phyloP scores from a whole-genome alignment of 2,888 invertebrate species.

The Anodontia alba region DNA sequence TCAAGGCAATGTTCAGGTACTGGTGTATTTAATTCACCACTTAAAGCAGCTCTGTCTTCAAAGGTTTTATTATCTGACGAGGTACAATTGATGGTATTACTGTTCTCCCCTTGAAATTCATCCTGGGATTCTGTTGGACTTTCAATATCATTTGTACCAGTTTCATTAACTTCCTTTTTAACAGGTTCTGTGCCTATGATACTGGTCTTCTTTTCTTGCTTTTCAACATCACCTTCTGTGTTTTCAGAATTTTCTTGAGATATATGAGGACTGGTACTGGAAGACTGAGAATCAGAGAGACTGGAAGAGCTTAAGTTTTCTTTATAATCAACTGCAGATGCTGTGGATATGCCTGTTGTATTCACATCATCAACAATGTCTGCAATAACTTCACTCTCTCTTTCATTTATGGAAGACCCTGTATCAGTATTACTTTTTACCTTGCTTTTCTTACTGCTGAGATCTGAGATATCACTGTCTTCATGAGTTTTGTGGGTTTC shows the following conservation, averaged over 20 bases:
- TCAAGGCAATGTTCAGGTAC: not conserved
- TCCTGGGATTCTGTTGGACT: not conserved
- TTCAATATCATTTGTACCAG: not conserved
- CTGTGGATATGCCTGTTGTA: not conserved
- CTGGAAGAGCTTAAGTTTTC: too few species aligned
- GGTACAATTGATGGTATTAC: too few species aligned
- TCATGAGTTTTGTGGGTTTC: too few species aligned
- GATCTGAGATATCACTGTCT: not conserved
- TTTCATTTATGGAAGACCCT: not conserved
- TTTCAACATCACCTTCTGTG: too few species aligned
- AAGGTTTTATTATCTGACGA: not conserved
- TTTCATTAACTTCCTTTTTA: not conserved
- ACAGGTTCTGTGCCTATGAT: constrained; percentile 1
- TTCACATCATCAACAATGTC: constrained; percentile 15
- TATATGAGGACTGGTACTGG: too few species aligned
- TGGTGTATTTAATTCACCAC: not conserved
- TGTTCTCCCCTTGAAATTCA: not conserved
- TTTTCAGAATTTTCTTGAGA: too few species aligned
- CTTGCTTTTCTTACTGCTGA: not conserved
- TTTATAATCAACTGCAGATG: too few species aligned
- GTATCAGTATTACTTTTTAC: not conserved
- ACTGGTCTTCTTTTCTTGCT: too few species aligned
- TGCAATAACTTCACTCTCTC: not conserved
- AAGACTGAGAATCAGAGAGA: too few species aligned
- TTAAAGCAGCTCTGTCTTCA: not conserved